Evolutionary conservation across 2,888 invertebrate genomes (phyloP).

Genomic region (Polyommatus icarus): DNA sequence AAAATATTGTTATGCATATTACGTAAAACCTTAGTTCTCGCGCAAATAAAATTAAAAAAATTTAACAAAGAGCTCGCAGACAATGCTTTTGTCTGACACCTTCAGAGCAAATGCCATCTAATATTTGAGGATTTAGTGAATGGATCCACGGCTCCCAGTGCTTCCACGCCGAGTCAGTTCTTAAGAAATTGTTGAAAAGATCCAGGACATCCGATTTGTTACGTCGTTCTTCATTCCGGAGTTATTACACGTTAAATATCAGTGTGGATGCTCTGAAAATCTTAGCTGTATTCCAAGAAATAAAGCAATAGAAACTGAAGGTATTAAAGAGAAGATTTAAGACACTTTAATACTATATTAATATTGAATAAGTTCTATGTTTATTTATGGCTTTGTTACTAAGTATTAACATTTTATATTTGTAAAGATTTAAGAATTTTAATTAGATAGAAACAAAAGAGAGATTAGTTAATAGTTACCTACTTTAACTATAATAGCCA

Average conservation of each 20-base stretch:
- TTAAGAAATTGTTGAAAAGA: conserved; percentile 18
- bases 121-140: conserved; percentile 22
- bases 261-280: not conserved
- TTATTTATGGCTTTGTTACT: too few relatives aligned
- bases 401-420: too few relatives aligned
- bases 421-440: too few relatives aligned
- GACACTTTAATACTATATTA: too few relatives aligned
- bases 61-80: conserved; percentile 20
- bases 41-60: conserved; percentile 22
- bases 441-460: too few relatives aligned
- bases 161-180: conserved; percentile 12
- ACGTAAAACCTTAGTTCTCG: conserved; percentile 12
- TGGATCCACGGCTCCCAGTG: not conserved
- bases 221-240: not conserved
- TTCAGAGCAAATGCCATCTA: conserved; percentile 25
- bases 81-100: conserved; percentile 28
- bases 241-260: conserved; percentile 24
- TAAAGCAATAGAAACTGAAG: not conserved
- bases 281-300: not conserved
- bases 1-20: conserved; percentile 12
- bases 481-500: too few relatives aligned
- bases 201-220: conserved; percentile 25
- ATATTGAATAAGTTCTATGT: too few relatives aligned
- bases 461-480: too few relatives aligned
- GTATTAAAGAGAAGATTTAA: not conserved